phyloP scores from a whole-genome alignment of 2,797 vertebrate species.

The Chelidonichthys spinosus region DNA sequence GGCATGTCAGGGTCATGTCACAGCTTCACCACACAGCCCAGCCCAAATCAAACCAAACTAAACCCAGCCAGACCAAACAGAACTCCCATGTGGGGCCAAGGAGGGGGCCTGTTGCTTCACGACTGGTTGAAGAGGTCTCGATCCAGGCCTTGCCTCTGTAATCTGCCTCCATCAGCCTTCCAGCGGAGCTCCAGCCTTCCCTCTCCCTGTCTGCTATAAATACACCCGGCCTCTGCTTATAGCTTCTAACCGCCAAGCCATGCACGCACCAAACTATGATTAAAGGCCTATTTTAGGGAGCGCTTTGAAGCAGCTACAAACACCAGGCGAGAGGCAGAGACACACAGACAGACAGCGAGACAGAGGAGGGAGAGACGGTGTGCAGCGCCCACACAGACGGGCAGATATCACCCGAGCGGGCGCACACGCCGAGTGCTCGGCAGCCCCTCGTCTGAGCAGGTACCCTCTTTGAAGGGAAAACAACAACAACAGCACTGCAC shows the following conservation, averaged over 20 bases:
- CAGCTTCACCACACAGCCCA: slow-evolving; percentile 28
- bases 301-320: slow-evolving; percentile 82
- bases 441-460: slow-evolving; percentile 55
- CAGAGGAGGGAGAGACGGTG: slow-evolving; percentile 35
- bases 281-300: slow-evolving; percentile 85
- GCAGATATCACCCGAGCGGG: slow-evolving; percentile 29
- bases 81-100: slow-evolving; percentile 18
- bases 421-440: neutral
- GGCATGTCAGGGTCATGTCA: slow-evolving; percentile 41
- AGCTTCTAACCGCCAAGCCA: slow-evolving; percentile 79
- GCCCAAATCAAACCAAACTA: slow-evolving; percentile 13
- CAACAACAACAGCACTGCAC: slow-evolving; percentile 20
- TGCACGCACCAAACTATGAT: slow-evolving; percentile 83
- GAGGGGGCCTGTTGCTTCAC: slow-evolving; percentile 46
- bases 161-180: slow-evolving; percentile 62
- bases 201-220: slow-evolving; percentile 77
- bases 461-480: slow-evolving; percentile 56
- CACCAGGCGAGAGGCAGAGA: slow-evolving; percentile 58
- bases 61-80: slow-evolving; percentile 24
- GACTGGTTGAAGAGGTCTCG: slow-evolving; percentile 49
- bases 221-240: slow-evolving; percentile 82
- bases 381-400: slow-evolving; percentile 55
- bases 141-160: slow-evolving; percentile 58
- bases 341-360: slow-evolving; percentile 42
- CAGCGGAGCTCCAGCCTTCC: slow-evolving; percentile 48